Evolutionary conservation across 2,113 vertebrate genomes (phyloP).

Genomic region (Silurus meridionalis): DNA sequence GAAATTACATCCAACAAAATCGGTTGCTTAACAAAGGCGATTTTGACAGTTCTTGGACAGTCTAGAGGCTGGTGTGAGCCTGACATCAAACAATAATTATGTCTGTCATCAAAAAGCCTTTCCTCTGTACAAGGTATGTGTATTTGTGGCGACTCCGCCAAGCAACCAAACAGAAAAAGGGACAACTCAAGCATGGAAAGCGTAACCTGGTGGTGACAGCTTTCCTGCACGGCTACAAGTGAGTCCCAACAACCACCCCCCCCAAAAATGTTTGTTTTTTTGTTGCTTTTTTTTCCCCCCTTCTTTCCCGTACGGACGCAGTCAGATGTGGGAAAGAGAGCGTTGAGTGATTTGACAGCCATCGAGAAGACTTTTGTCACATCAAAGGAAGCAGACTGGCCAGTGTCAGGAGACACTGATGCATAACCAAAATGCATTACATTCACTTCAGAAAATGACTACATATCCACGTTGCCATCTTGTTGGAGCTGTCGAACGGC

Average conservation of each 20-base stretch:
- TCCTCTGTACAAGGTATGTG: conserved; percentile 31
- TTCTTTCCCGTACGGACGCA: conserved; percentile 13
- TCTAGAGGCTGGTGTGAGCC: conserved; percentile 52
- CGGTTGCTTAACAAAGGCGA: conserved; percentile 71
- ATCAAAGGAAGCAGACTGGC: conserved; percentile 53
- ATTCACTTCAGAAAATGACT: conserved; percentile 51
- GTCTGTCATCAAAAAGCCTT: conserved; percentile 59
- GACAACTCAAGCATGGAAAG: conserved; percentile 57
- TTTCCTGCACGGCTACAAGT: conserved; percentile 45
- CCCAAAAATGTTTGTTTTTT: not conserved
- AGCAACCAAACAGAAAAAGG: conserved; percentile 46
- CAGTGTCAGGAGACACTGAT: conserved; percentile 53
- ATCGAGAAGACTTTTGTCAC: conserved; percentile 54
- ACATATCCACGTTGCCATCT: conserved; percentile 50
- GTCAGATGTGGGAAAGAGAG: conserved; percentile 39
- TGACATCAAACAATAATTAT: conserved; percentile 67
- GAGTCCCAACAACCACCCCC: conserved; percentile 15
- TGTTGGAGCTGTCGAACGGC: conserved; percentile 50
- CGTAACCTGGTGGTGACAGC: conserved; percentile 51
- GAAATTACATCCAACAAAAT: conserved; percentile 85
- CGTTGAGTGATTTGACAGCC: conserved; percentile 53
- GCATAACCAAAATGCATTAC: conserved; percentile 57
- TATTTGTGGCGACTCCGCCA: conserved; percentile 43
- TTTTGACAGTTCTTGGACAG: conserved; percentile 78
- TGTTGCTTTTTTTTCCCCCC: not conserved